Evolutionary conservation across 2,888 invertebrate genomes (phyloP).

Genomic region (Synanthedon formicaeformis): DNA sequence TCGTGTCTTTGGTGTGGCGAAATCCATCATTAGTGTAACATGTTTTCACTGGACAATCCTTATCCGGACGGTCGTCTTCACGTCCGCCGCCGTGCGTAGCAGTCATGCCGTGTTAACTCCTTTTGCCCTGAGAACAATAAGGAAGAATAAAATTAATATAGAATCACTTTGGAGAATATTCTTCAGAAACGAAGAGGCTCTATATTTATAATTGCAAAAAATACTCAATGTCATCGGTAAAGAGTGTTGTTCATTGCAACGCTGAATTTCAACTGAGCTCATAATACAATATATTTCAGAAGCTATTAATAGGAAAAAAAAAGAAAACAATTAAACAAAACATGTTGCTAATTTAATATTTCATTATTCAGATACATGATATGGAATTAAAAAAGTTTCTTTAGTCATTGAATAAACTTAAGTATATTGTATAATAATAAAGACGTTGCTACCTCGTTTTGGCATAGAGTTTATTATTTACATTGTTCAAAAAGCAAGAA

Average conservation of each 20-base stretch:
- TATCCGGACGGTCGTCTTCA: conserved; percentile 67
- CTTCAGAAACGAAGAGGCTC: no score
- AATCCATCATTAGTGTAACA: conserved; percentile 80
- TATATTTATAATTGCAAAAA: no score
- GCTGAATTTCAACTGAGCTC: no score
- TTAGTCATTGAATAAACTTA: background rate
- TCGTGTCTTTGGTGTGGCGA: conserved; percentile 73
- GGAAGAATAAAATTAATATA: background rate
- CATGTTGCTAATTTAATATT: no score
- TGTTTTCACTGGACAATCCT: conserved; percentile 72
- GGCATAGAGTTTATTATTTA: background rate
- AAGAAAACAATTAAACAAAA: no score
- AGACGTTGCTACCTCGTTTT: background rate
- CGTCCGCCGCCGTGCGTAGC: conserved; percentile 71
- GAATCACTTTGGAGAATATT: no score
- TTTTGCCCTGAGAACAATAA: conserved; percentile 60
- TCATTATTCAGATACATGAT: no score
- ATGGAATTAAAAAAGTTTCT: background rate
- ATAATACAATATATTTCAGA: no score
- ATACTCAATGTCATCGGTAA: no score
- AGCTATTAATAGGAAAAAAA: no score
- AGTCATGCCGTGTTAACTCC: conserved; percentile 72
- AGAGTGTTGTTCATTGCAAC: no score
- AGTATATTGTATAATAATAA: background rate
- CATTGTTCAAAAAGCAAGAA: background rate